phyloP scores from a whole-genome alignment of 2,797 vertebrate species.

The Mormyrus proboscirostris region DNA sequence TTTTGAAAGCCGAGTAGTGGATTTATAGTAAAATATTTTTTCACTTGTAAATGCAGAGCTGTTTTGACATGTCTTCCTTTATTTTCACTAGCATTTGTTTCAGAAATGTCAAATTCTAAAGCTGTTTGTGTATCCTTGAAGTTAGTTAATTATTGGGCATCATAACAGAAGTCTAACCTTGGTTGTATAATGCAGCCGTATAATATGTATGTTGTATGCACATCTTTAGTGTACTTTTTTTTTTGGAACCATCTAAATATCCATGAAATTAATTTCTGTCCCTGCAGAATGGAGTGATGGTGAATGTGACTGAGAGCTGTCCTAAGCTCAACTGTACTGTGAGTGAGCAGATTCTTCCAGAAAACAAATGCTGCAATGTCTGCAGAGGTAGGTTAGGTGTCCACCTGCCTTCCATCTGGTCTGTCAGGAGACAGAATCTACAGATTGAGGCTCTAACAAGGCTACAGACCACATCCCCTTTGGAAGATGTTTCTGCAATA shows the following conservation, averaged over 20 bases:
- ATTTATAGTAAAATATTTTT: not conserved
- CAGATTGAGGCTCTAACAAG: not conserved
- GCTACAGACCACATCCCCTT: not conserved
- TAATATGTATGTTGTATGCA: not conserved
- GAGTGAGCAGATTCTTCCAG: conserved; percentile 75
- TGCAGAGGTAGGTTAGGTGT: conserved; percentile 72
- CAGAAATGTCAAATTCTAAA: not conserved
- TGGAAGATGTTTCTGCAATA: not conserved
- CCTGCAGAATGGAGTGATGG: conserved; percentile 78
- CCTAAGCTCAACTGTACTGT: conserved; percentile 80
- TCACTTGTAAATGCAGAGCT: not conserved
- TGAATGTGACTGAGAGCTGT: conserved; percentile 77
- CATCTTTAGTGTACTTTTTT: not conserved
- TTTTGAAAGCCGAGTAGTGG: not conserved
- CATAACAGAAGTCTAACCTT: not conserved
- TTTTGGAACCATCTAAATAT: not conserved
- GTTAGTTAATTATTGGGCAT: not conserved
- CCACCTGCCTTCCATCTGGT: not conserved
- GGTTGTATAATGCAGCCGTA: not conserved
- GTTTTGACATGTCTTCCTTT: not conserved
- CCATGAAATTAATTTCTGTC: not conserved
- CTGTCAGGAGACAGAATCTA: not conserved
- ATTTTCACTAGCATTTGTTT: not conserved
- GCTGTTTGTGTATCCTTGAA: not conserved
- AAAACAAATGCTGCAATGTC: conserved; percentile 85